phyloP scores from a whole-genome alignment of 2,888 invertebrate genomes.

The Hemithea aestivaria region DNA sequence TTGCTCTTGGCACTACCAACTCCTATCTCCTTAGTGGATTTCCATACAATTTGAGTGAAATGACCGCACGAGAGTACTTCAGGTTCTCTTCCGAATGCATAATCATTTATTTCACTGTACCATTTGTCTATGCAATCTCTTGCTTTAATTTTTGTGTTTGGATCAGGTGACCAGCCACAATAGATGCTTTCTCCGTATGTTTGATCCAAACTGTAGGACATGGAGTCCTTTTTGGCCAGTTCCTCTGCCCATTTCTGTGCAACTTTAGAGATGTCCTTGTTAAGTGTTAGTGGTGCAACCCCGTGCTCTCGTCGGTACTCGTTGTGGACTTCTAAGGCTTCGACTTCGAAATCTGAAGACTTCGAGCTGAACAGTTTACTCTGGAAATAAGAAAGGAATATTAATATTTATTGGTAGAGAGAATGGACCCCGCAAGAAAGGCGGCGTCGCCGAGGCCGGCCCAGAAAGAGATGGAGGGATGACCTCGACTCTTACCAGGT shows the following conservation, averaged over 20 bases:
- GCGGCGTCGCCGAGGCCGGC: too few species aligned
- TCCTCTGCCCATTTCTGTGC: slow-evolving; percentile 86
- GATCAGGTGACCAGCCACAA: slow-evolving; percentile 83
- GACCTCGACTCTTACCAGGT: too few species aligned
- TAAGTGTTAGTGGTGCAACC: slow-evolving; percentile 71
- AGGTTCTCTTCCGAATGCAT: slow-evolving; percentile 83
- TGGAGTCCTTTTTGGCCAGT: slow-evolving; percentile 80
- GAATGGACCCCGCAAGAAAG: too few species aligned
- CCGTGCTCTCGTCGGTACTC: slow-evolving; percentile 68
- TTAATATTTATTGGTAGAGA: too few species aligned
- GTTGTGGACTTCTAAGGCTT: slow-evolving; percentile 65
- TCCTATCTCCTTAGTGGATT: slow-evolving; percentile 84
- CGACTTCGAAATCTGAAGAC: slow-evolving; percentile 61
- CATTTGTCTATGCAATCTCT: slow-evolving; percentile 85
- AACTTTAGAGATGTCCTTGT: slow-evolving; percentile 80
- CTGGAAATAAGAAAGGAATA: slow-evolving; percentile 37
- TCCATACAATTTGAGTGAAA: slow-evolving; percentile 92
- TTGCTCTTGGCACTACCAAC: slow-evolving; percentile 86
- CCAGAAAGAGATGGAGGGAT: too few species aligned
- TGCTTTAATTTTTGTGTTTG: slow-evolving; percentile 81
- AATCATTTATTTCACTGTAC: slow-evolving; percentile 87
- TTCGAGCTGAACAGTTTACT: slow-evolving; percentile 64
- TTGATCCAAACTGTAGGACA: slow-evolving; percentile 82
- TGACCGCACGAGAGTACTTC: slow-evolving; percentile 81
- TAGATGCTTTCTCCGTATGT: slow-evolving; percentile 85